Evolutionary conservation across 2,888 invertebrate genomes (phyloP).

Genomic region (Lasius fuliginosus): DNA sequence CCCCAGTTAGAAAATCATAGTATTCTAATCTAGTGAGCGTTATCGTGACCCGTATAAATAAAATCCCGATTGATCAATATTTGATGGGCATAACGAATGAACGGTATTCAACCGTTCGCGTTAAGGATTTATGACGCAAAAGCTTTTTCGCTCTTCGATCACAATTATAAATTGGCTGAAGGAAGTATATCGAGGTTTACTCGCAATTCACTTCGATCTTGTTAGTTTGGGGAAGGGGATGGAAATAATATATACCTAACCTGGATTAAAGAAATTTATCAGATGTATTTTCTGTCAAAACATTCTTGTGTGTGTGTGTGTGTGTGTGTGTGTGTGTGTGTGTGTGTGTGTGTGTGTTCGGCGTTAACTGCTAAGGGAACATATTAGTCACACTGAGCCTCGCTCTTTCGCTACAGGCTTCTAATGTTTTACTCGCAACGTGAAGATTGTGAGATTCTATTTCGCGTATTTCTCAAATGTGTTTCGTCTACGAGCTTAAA

Average conservation of each 20-base stretch:
- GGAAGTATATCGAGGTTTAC: conserved; percentile 62
- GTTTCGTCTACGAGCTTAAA: background rate
- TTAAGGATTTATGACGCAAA: conserved; percentile 29
- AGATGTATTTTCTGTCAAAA: conserved; percentile 60
- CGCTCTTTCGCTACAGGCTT: background rate
- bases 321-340: too few species aligned
- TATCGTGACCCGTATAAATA: conserved; percentile 42
- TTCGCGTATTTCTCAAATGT: background rate
- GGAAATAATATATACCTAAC: conserved; percentile 38
- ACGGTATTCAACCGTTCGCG: conserved; percentile 8
- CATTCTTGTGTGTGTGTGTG: background rate
- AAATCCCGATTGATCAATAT: conserved; percentile 33
- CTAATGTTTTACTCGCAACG: conserved; percentile 12
- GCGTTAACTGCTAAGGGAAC: conserved; percentile 27
- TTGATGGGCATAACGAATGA: conserved; percentile 31
- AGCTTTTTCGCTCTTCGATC: conserved; percentile 62
- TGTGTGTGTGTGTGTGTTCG: background rate
- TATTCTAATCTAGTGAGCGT: background rate
- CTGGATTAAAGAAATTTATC: conserved; percentile 64
- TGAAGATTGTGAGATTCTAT: conserved; percentile 11
- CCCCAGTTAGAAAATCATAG: conserved; percentile 21
- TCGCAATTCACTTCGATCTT: conserved; percentile 39
- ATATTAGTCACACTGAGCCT: conserved; percentile 21
- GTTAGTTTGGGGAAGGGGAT: conserved; percentile 36
- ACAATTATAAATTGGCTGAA: conserved; percentile 72